Percentiles rank a stretch among this genome's conserved stretches.
phyloP scores from a whole-genome alignment of 2,888 invertebrate species.

The Ellobium chinense region DNA sequence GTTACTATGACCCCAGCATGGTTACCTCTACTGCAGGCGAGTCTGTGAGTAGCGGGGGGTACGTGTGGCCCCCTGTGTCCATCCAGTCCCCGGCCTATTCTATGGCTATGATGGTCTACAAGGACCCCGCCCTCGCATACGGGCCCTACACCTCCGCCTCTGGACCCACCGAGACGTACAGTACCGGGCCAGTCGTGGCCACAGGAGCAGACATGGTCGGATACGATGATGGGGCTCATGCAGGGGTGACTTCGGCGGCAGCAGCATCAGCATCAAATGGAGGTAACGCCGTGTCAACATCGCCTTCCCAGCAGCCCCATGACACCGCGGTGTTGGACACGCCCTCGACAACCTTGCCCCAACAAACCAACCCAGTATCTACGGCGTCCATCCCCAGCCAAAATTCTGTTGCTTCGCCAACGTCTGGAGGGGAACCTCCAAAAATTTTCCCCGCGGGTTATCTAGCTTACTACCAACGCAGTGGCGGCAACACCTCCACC shows the following conservation, averaged over 20 bases:
- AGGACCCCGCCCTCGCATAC: slow-evolving; percentile 5
- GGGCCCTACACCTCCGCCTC: background rate
- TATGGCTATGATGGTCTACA: slow-evolving; percentile 39
- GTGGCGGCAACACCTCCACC: background rate
- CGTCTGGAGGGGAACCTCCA: background rate
- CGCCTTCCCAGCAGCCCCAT: background rate
- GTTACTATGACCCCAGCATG: background rate
- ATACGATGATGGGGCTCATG: background rate
- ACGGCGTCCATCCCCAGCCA: background rate
- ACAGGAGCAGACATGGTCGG: background rate
- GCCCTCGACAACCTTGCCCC: slow-evolving; percentile 15
- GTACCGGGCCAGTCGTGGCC: background rate
- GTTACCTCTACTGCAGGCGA: background rate
- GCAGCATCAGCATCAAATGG: background rate
- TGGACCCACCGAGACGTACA: background rate
- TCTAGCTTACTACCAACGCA: background rate
- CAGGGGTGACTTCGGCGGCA: background rate
- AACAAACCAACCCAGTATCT: background rate
- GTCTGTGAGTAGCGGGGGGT: background rate
- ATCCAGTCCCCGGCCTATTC: slow-evolving; percentile 13
- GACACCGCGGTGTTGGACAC: slow-evolving; percentile 28
- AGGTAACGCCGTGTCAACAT: background rate
- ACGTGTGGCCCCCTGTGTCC: slow-evolving; percentile 26
- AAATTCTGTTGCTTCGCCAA: background rate
- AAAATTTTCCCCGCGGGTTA: slow-evolving; percentile 39